Conservation (phyloP, 2,888 invertebrate species). For the Heliothis peltigera region DNA sequence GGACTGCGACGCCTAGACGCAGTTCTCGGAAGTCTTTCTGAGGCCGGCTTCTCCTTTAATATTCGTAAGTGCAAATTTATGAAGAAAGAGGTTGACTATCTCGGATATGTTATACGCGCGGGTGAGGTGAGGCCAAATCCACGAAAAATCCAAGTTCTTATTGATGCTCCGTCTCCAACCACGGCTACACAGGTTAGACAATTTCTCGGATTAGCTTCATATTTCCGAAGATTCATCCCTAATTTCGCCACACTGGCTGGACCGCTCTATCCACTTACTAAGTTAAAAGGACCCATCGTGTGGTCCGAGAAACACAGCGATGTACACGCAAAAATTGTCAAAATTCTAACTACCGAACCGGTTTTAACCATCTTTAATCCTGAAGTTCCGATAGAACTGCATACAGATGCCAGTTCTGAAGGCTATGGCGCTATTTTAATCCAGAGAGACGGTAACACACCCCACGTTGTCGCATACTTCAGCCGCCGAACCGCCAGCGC, state of each 20-base stretch:
- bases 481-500: neutral
- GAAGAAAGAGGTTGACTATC: slow-evolving; percentile 31
- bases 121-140: slow-evolving; percentile 51
- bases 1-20: slow-evolving; percentile 13
- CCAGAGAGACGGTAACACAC: neutral
- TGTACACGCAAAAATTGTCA: slow-evolving; percentile 20
- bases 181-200: slow-evolving; percentile 50
- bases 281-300: slow-evolving; percentile 8
- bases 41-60: slow-evolving; percentile 50
- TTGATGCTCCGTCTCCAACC: slow-evolving; percentile 29
- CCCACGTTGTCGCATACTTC: slow-evolving; percentile 19
- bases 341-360: slow-evolving; percentile 14
- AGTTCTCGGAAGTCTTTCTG: slow-evolving; percentile 28
- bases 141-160: slow-evolving; percentile 48
- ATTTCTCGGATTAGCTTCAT: slow-evolving; percentile 50
- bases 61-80: slow-evolving; percentile 36
- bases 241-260: neutral
- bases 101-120: slow-evolving; percentile 36
- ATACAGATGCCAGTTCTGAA: slow-evolving; percentile 7
- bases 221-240: slow-evolving; percentile 49
- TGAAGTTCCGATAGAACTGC: no score
- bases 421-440: slow-evolving; percentile 28
- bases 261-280: slow-evolving; percentile 55
- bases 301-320: slow-evolving; percentile 44
- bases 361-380: slow-evolving; percentile 4